phyloP scores from a whole-genome alignment of 2,113 vertebrate species.

The Oncorhynchus mykiss region DNA sequence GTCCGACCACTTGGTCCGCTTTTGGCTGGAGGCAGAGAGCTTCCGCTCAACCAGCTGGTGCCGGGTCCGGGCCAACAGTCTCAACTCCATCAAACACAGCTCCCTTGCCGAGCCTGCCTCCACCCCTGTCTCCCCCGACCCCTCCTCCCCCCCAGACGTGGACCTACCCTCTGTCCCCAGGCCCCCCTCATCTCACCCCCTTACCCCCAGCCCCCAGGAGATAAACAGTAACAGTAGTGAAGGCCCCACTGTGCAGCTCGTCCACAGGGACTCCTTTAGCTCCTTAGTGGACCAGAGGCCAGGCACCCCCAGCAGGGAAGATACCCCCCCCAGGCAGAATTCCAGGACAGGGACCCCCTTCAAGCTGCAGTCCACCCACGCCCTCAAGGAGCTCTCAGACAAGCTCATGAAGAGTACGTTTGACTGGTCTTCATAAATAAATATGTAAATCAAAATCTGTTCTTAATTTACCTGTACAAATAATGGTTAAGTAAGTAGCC shows the following conservation, averaged over 20 bases:
- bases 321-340: slow-evolving; percentile 65
- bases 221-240: slow-evolving; percentile 25
- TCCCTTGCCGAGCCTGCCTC: slow-evolving; percentile 88
- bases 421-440: too few relatives aligned
- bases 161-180: neutral
- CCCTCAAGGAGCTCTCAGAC: slow-evolving; percentile 84
- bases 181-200: neutral
- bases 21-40: slow-evolving; percentile 94
- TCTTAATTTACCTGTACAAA: too few relatives aligned
- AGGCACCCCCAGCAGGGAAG: slow-evolving; percentile 66
- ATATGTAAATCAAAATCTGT: slow-evolving; percentile 1
- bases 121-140: slow-evolving; percentile 40
- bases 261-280: slow-evolving; percentile 61
- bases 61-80: slow-evolving; percentile 89
- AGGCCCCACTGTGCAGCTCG: slow-evolving; percentile 26
- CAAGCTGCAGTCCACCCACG: slow-evolving; percentile 77
- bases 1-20: slow-evolving; percentile 90
- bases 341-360: slow-evolving; percentile 79
- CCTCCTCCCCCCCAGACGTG: slow-evolving; percentile 27
- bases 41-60: slow-evolving; percentile 95
- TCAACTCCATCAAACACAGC: slow-evolving; percentile 97
- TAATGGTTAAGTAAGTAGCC: too few relatives aligned
- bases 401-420: slow-evolving; percentile 97
- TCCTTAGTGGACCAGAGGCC: slow-evolving; percentile 53
- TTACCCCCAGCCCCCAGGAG: slow-evolving; percentile 44